Percentiles rank a stretch among this genome's conserved stretches.
Conservation (phyloP, 2,113 vertebrate species). For the Alouatta palliata region DNA sequence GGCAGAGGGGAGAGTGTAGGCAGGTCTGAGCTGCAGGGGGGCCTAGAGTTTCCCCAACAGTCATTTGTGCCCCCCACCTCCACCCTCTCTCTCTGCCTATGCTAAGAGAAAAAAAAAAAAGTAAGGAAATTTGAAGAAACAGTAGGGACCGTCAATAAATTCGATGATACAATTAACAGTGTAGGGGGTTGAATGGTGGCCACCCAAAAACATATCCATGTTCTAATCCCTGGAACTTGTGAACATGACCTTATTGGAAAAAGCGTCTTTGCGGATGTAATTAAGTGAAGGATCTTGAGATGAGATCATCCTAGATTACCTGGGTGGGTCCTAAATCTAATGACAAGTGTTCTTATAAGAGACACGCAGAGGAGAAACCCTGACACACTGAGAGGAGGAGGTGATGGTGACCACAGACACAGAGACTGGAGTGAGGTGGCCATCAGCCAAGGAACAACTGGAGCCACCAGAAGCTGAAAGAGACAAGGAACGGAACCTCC, state of each 20-base stretch:
- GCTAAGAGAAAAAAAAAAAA: not conserved
- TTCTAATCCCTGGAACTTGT: not conserved
- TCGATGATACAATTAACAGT: not conserved
- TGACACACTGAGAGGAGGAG: not conserved
- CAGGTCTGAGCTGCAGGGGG: not conserved
- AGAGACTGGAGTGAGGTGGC: not conserved
- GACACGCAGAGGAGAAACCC: not conserved
- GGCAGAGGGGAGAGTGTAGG: no score
- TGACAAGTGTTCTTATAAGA: not conserved
- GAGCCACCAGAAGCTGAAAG: not conserved
- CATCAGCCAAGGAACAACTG: not conserved
- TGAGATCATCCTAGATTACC: not conserved
- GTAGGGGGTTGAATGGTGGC: not conserved
- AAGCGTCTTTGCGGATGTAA: not conserved
- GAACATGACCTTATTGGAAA: not conserved
- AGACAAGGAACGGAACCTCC: not conserved
- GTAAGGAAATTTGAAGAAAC: not conserved
- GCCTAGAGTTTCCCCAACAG: not conserved
- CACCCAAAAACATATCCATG: not conserved
- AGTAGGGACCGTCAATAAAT: not conserved
- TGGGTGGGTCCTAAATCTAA: not conserved
- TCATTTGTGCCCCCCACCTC: no score
- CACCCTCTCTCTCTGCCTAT: not conserved
- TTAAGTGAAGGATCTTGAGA: slow-evolving; percentile 33
- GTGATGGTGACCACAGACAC: not conserved